Percentiles rank a stretch among this genome's conserved stretches.
Evolutionary conservation across 2,888 invertebrate species (phyloP).

Genomic region (Lycocerus yunnanus): DNA sequence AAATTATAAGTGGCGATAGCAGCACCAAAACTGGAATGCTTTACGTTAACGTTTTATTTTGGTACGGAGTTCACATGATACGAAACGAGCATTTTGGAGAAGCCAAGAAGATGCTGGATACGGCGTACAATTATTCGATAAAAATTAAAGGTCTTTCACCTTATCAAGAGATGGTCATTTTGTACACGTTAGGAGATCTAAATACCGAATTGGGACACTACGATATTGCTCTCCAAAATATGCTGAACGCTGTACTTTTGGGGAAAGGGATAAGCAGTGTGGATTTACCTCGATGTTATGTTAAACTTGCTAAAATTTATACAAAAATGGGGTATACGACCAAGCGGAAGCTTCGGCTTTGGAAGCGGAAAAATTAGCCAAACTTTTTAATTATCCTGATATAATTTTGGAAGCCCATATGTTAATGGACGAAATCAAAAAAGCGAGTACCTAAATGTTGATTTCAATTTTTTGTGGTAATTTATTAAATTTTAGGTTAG

Average conservation of each 20-base stretch:
- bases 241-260: slow-evolving; percentile 54
- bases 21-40: slow-evolving; percentile 54
- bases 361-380: slow-evolving; percentile 49
- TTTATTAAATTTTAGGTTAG: background rate
- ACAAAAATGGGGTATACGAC: slow-evolving; percentile 48
- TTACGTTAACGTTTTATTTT: slow-evolving; percentile 55
- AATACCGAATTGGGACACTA: slow-evolving; percentile 51
- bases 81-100: slow-evolving; percentile 42
- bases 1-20: slow-evolving; percentile 49
- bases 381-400: slow-evolving; percentile 45
- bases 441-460: background rate
- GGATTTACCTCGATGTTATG: slow-evolving; percentile 55
- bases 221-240: slow-evolving; percentile 52
- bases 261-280: slow-evolving; percentile 55
- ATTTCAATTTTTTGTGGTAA: no score
- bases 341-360: slow-evolving; percentile 51
- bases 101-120: slow-evolving; percentile 51
- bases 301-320: slow-evolving; percentile 54
- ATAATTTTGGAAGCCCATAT: slow-evolving; percentile 43
- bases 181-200: slow-evolving; percentile 54
- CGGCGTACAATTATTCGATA: slow-evolving; percentile 51
- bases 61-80: slow-evolving; percentile 56
- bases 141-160: slow-evolving; percentile 53
- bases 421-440: slow-evolving; percentile 28
- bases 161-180: slow-evolving; percentile 57